A percentile compares a stretch with the other conserved stretches of the same genome.
Conservation (phyloP, 2,113 vertebrate species). For the Speoplatyrhinus poulsoni region DNA sequence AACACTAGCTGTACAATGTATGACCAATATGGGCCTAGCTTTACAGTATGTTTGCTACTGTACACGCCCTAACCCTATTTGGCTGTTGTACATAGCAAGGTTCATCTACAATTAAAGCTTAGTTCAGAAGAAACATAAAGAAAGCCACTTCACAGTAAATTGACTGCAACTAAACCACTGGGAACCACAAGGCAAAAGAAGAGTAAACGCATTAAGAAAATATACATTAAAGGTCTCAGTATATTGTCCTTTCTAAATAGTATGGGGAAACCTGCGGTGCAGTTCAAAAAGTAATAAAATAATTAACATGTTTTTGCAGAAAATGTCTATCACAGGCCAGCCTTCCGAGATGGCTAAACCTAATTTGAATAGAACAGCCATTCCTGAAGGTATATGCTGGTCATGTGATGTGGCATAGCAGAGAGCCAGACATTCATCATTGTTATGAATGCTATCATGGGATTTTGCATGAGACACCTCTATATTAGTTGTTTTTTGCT, state of each 20-base stretch:
- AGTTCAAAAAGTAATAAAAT: too few species aligned
- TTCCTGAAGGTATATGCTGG: slow-evolving; percentile 18
- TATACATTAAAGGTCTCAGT: not conserved
- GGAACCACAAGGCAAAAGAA: slow-evolving; percentile 14
- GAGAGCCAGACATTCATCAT: slow-evolving; percentile 62
- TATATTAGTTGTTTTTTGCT: slow-evolving; percentile 55
- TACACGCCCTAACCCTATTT: not conserved
- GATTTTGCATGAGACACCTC: slow-evolving; percentile 60
- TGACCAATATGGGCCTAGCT: not conserved
- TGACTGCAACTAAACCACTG: not conserved
- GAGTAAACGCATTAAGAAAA: slow-evolving; percentile 26
- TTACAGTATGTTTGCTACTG: not conserved
- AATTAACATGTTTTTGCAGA: too few species aligned
- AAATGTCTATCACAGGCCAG: not conserved
- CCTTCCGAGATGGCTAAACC: slow-evolving; percentile 7
- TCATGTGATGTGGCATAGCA: slow-evolving; percentile 45
- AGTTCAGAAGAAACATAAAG: not conserved
- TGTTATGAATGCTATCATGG: slow-evolving; percentile 66
- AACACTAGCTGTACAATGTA: not conserved
- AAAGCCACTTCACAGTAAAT: not conserved
- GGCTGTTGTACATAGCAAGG: too few species aligned
- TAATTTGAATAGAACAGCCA: slow-evolving; percentile 15
- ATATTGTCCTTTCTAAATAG: too few species aligned
- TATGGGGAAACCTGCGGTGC: too few species aligned
- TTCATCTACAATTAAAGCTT: not conserved